A percentile compares a stretch with the other conserved stretches of the same genome.
These are phyloP conservation scores for Autographa pulchrina DNA, from an alignment of 2,888 invertebrate genomes.

Conservation along the genomic window DNA sequence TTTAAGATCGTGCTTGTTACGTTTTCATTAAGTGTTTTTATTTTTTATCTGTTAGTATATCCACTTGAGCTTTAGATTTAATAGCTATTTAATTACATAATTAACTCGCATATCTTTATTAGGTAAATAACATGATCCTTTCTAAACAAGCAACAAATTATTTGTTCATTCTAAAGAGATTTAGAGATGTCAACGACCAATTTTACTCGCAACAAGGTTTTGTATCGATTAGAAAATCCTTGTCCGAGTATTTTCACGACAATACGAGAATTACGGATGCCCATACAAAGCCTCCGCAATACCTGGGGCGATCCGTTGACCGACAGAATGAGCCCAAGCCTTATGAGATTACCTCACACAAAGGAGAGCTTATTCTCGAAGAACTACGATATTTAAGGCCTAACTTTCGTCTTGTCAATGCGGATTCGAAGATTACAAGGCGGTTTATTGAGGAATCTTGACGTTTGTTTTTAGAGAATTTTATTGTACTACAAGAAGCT, in stretches of 20 bases:
- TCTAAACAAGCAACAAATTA: no score
- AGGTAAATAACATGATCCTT: no score
- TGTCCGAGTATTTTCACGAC: slow-evolving; percentile 49
- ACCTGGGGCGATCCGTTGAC: slow-evolving; percentile 68
- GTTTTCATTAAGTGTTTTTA: no score
- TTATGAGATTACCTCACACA: slow-evolving; percentile 79
- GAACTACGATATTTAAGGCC: slow-evolving; percentile 79
- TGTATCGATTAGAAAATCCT: slow-evolving; percentile 51
- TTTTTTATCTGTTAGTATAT: no score
- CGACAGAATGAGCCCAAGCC: slow-evolving; percentile 75
- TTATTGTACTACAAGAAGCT: neutral
- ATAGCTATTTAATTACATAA: no score
- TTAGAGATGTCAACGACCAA: neutral
- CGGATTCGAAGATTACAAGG: slow-evolving; percentile 43
- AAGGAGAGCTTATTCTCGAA: slow-evolving; percentile 79
- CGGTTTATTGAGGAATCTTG: slow-evolving; percentile 55
- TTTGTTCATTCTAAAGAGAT: slow-evolving; percentile 2
- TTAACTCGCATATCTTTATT: no score
- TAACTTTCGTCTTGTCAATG: slow-evolving; percentile 74
- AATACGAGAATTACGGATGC: slow-evolving; percentile 81
- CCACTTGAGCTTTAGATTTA: no score
- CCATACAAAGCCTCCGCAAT: slow-evolving; percentile 83
- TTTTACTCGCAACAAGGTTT: slow-evolving; percentile 26
- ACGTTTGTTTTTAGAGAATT: slow-evolving; percentile 12
- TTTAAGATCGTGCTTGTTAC: no score